Evolutionary conservation across 1,140 invertebrate species (phyloP), one percentile per base, ranked within the genome.

Genomic region (Panulirus ornatus): DNA sequence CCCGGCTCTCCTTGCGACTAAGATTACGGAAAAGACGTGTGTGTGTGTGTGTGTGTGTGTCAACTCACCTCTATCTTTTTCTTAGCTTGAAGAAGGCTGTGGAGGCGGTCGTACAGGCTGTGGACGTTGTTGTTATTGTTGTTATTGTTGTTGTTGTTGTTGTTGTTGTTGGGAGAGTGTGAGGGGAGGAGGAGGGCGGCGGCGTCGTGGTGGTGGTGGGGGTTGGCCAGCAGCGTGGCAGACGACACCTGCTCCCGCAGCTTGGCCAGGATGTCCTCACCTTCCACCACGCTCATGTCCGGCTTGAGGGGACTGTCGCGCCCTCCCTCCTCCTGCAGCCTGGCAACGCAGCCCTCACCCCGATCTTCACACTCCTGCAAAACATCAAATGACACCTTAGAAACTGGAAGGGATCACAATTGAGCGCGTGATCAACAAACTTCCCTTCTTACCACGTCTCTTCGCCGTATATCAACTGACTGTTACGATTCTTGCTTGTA

Each of bases 231-330:
- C 63, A 75, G 34, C 42, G 66, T 85, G 42, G 70, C 47, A 8
- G 85, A 84, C 2, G 70, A 85, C 0, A 92, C 91, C 83, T 92
- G 91, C 51, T 92, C 89, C 14, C 90, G 81, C 22, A 92, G 86
- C 83, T 92, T 92, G 42, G 89, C 91, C 30, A 92, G 76, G 44
- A 92, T 92, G 66, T 92, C 91, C 47, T 92, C 91, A 9, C 91
- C 91, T n/a, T 90, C 90, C 81, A 85, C 63, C 9, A 84, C 42
- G 81, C 81, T 87, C 58, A 85, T 83, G 88, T 83, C 89, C 2
- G 90, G 81, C 38, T 84, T 88, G 9, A 88, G 66, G 27, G 90
- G 85, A 42, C 84, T 88, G 86, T 90, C 90, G 66, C 90, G 84
- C 16, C 86, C 89, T 1, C 87, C 87, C 51, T n/a, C 58, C 9